A percentile compares a stretch with the other conserved stretches of the same genome.
Conservation (phyloP, 2,888 invertebrate species). For the Cabera pusaria region DNA sequence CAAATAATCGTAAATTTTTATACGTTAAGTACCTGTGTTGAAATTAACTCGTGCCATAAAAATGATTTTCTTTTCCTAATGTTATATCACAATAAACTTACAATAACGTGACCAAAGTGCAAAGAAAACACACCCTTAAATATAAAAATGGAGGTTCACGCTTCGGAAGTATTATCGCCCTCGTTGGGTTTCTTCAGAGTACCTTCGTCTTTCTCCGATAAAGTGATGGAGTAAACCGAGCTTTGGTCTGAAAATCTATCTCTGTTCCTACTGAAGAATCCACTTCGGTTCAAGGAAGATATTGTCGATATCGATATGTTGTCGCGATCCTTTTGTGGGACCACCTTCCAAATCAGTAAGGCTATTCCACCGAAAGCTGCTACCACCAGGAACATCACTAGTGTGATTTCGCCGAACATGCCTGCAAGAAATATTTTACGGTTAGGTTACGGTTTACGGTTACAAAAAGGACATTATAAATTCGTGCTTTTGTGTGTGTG, state of each 20-base stretch:
- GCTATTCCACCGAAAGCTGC: conserved; percentile 83
- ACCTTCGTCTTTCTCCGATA: conserved; percentile 74
- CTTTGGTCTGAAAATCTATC: conserved; percentile 73
- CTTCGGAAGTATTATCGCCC: conserved; percentile 78
- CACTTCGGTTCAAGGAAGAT: conserved; percentile 67
- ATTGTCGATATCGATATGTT: conserved; percentile 72
- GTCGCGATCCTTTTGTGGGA: conserved; percentile 78
- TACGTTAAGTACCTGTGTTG: neutral
- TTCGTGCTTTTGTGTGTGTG: too few species aligned
- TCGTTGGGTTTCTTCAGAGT: conserved; percentile 58
- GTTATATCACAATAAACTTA: conserved; percentile 29
- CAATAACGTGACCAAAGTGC: conserved; percentile 37
- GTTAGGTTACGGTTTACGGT: too few species aligned
- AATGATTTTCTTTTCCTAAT: conserved; percentile 14
- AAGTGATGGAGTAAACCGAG: conserved; percentile 74
- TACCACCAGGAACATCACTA: conserved; percentile 83
- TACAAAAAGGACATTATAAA: too few species aligned
- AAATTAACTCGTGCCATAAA: conserved; percentile 2
- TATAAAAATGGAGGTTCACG: conserved; percentile 46
- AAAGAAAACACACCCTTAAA: conserved; percentile 33
- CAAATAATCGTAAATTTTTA: too few species aligned
- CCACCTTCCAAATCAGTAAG: conserved; percentile 81
- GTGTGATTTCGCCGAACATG: conserved; percentile 70
- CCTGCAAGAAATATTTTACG: conserved; percentile 67
- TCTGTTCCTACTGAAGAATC: conserved; percentile 67